A percentile compares a stretch with the other conserved stretches of the same genome.
Evolutionary conservation across 2,797 vertebrate species (phyloP).

Genomic region (Pseudochromis fuscus): DNA sequence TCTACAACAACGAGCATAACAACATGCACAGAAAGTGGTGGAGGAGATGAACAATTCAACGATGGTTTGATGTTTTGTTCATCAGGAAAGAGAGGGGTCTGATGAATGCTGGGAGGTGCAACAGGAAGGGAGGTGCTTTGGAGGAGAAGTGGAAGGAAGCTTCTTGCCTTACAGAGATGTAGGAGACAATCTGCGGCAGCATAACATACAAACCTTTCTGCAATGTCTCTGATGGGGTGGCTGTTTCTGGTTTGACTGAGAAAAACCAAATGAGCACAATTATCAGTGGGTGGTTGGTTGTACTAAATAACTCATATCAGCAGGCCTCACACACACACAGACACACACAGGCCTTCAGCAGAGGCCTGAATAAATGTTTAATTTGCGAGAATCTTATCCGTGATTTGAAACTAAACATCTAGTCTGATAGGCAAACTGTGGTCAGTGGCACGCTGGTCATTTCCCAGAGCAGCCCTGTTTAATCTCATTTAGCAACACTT

Average conservation of each 20-base stretch:
- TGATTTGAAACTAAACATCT: slow-evolving; percentile 42
- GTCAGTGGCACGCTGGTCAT: slow-evolving; percentile 44
- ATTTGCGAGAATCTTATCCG: slow-evolving; percentile 31
- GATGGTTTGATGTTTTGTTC: slow-evolving; percentile 19
- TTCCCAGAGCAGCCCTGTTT: slow-evolving; percentile 44
- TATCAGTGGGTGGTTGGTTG: slow-evolving; percentile 39
- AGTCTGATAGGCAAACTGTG: slow-evolving; percentile 8
- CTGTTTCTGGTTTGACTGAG: slow-evolving; percentile 60
- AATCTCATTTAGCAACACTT: slow-evolving; percentile 60
- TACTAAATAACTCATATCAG: slow-evolving; percentile 37
- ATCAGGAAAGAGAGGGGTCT: slow-evolving; percentile 17
- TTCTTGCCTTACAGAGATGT: slow-evolving; percentile 20
- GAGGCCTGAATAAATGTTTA: slow-evolving; percentile 30
- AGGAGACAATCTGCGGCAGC: slow-evolving; percentile 39
- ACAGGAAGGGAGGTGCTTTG: slow-evolving; percentile 23
- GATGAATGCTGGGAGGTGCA: slow-evolving; percentile 35
- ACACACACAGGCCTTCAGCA: slow-evolving; percentile 14
- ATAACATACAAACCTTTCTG: slow-evolving; percentile 81
- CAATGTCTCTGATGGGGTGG: slow-evolving; percentile 47
- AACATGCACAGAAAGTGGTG: slow-evolving; percentile 65
- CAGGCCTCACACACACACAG: slow-evolving; percentile 13
- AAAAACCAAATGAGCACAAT: slow-evolving; percentile 74
- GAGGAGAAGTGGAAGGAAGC: slow-evolving; percentile 47
- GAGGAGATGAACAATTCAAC: slow-evolving; percentile 36
- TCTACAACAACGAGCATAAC: slow-evolving; percentile 25